Evolutionary conservation across 2,888 invertebrate species (phyloP).

Genomic region (Himalopsyche anomala): DNA sequence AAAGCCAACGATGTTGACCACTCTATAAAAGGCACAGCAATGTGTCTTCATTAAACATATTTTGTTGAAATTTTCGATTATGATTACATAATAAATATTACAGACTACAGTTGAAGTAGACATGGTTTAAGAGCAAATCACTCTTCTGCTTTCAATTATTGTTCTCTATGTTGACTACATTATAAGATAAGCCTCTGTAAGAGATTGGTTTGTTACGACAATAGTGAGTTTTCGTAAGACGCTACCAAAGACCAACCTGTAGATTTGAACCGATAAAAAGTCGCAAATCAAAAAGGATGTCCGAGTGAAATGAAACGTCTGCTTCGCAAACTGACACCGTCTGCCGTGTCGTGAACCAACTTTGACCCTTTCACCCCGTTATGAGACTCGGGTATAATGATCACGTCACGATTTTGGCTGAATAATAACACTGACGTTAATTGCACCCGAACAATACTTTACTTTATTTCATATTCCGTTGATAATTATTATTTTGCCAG

Average conservation of each 20-base stretch:
- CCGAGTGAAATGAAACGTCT: constrained; percentile 49
- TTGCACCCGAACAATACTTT: constrained; percentile 49
- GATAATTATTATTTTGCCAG: constrained; percentile 47
- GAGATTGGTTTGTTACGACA: not conserved
- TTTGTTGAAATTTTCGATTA: too few species aligned
- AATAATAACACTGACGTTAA: constrained; percentile 48
- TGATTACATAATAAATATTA: too few species aligned
- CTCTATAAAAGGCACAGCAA: too few species aligned
- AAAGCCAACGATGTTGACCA: too few species aligned
- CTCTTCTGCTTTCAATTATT: too few species aligned
- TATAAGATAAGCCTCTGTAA: too few species aligned
- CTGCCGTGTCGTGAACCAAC: constrained; percentile 59
- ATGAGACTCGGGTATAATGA: constrained; percentile 51
- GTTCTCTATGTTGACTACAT: too few species aligned
- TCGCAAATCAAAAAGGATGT: constrained; percentile 48
- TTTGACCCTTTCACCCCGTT: constrained; percentile 54
- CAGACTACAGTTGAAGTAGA: too few species aligned
- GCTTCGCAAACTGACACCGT: constrained; percentile 57
- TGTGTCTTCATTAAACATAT: too few species aligned
- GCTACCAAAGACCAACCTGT: constrained; percentile 22
- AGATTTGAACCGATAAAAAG: constrained; percentile 1
- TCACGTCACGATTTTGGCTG: constrained; percentile 56
- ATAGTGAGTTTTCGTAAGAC: not conserved
- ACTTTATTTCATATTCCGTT: constrained; percentile 55
- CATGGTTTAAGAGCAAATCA: too few species aligned